Conservation (phyloP, 1,140 invertebrate genomes). For the Oncopeltus fasciatus region DNA sequence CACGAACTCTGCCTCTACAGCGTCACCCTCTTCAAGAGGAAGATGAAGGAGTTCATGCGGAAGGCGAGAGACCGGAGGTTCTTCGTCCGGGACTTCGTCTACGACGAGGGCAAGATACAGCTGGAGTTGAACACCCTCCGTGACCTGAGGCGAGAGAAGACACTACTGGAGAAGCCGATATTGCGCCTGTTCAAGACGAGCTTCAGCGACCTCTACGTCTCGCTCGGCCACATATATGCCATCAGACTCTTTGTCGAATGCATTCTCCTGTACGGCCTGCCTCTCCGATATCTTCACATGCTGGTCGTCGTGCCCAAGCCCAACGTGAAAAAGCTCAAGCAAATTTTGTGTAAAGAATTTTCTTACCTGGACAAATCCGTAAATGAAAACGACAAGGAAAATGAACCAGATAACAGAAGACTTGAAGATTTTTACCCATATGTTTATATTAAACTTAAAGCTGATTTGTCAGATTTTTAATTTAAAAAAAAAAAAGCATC, state of each 20-base stretch:
- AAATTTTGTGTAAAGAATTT: not conserved
- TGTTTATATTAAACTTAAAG: not conserved
- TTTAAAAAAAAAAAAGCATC: not conserved
- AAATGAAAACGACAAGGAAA: not conserved
- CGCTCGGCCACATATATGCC: not conserved
- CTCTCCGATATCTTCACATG: not conserved
- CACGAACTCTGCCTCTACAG: constrained; percentile 85
- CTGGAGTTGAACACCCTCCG: constrained; percentile 94
- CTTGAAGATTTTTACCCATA: not conserved
- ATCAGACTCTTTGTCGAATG: not conserved
- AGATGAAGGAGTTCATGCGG: constrained; percentile 73
- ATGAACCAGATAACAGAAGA: not conserved
- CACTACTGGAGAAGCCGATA: constrained; percentile 73
- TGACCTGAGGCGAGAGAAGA: constrained; percentile 86
- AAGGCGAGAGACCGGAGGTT: constrained; percentile 89
- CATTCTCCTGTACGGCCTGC: not conserved
- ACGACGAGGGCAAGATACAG: constrained; percentile 89
- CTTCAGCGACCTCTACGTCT: not conserved
- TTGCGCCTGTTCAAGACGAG: constrained; percentile 36
- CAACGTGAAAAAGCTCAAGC: not conserved
- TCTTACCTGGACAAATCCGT: not conserved
- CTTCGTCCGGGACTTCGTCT: constrained; percentile 91
- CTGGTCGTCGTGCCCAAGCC: not conserved
- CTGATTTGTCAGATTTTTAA: not conserved
- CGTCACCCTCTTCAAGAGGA: constrained; percentile 49